These are phyloP conservation scores for Diadegma fenestrale DNA, from an alignment of 2,888 invertebrate genomes.

Conservation along the genomic window DNA sequence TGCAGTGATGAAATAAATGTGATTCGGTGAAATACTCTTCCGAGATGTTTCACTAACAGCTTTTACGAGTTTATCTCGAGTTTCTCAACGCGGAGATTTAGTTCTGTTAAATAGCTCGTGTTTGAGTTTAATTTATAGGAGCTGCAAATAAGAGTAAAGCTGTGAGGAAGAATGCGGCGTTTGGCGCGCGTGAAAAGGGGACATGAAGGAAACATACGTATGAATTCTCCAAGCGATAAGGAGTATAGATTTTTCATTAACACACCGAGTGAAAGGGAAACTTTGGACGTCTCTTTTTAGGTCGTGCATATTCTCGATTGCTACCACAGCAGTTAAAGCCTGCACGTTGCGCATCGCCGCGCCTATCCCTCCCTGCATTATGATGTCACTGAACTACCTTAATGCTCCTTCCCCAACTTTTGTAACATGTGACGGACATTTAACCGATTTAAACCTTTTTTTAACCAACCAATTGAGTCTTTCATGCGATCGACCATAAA, in stretches of 20 bases:
- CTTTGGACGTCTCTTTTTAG: constrained; percentile 50
- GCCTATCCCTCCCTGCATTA: constrained; percentile 44
- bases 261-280: constrained; percentile 63
- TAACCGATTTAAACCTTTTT: not conserved
- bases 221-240: constrained; percentile 44
- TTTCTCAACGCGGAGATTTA: not conserved
- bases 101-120: not conserved
- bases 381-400: constrained; percentile 54
- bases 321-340: not conserved
- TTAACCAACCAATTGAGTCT: not conserved
- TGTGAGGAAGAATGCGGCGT: not conserved
- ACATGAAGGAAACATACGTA: constrained; percentile 34
- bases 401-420: constrained; percentile 15
- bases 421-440: not conserved
- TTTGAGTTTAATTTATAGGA: constrained; percentile 31
- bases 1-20: not conserved
- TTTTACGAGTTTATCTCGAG: constrained; percentile 15
- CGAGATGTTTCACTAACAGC: constrained; percentile 10
- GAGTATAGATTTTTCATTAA: constrained; percentile 58
- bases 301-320: constrained; percentile 45
- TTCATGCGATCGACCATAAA: constrained; percentile 7
- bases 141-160: constrained; percentile 11
- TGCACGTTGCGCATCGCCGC: constrained; percentile 58
- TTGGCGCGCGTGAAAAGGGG: not conserved
- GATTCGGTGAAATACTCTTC: not conserved